Percentiles rank a stretch among this genome's conserved stretches.
These are phyloP conservation scores for Porphyrio hochstetteri DNA, from an alignment of 2,113 vertebrate species.

Conservation along the genomic window DNA sequence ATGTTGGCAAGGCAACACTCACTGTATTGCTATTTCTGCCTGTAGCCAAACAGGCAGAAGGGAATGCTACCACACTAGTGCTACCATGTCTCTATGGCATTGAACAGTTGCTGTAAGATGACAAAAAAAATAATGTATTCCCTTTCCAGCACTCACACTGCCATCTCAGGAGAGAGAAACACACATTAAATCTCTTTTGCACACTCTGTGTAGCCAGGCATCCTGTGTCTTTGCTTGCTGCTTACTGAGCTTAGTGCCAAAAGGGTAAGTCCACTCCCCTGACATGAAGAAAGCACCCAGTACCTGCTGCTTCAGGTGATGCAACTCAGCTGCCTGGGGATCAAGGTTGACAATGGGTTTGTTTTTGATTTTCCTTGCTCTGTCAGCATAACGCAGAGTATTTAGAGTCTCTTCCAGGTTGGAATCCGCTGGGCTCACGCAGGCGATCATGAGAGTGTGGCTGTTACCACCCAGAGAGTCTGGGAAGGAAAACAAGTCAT, in stretches of 20 bases:
- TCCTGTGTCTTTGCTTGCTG: not conserved
- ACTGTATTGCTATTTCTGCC: not conserved
- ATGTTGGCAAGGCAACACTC: not conserved
- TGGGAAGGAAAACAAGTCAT: conserved; percentile 20
- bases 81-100: not conserved
- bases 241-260: not conserved
- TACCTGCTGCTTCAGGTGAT: conserved; percentile 90
- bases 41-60: not conserved
- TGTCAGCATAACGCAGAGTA: conserved; percentile 93
- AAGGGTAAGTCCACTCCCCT: not conserved
- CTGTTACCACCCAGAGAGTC: conserved; percentile 97
- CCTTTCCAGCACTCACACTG: not conserved
- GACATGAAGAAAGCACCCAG: not conserved
- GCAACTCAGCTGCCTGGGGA: conserved; percentile 87
- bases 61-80: not conserved
- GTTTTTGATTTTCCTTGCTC: conserved; percentile 97
- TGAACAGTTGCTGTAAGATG: not conserved
- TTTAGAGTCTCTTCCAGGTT: conserved; percentile 98
- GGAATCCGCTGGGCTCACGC: conserved; percentile 94
- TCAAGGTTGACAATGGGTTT: conserved; percentile 93
- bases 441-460: conserved; percentile 97
- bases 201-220: not conserved
- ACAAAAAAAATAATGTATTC: not conserved
- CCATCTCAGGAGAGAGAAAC: not conserved
- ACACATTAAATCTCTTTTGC: fast-evolving